Evolutionary conservation across 2,888 invertebrate genomes (phyloP), one percentile per base, ranked within the genome.

Genomic region (Diarsia dahlii): DNA sequence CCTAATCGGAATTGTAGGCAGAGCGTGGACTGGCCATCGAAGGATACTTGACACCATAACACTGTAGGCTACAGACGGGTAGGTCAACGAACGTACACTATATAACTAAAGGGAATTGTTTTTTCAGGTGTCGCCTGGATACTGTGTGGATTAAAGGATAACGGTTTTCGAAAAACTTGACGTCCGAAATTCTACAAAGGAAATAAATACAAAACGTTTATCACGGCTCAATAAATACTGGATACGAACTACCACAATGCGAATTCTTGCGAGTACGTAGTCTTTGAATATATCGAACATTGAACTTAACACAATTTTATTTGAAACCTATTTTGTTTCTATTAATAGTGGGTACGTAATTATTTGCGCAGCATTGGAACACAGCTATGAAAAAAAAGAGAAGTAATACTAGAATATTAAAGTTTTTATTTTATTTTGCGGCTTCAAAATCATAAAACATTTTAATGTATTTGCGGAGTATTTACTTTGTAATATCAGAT

Each of bases 31-130:
- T 56, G 28, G 4, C 28, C 48, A 50, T 52, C 4, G 13, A 65
- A 65, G 23, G n/a, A 71, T 39, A 13, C 77, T 67, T 76, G 76
- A 76, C 64, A 65, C n/a, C 6, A n/a, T 54, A 13, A 46, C 39
- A 48, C 20, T 54, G 10, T 15, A 5, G 20, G 3, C 46, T 39
- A 10, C n/a, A 48, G 48, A 56, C 12, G 20, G 0, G n/a, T 45
- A 6, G 28, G 39, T 39, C 4, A 45, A 45, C 4, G 13, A 18
- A 45, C 54, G 3, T 46, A 12, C 54, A 18, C 10, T 28, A 15
- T 62, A n/a, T n/a, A n/a, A 45, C 3, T 23, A 39, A 39, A 15
- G 50, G 5, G 4, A 12, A 48, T 56, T 28, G 9, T 23, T 50
- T 58, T n/a, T 74, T 50, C 18, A 18, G 13, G 13, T 39, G 18